Conservation (phyloP, 2,113 vertebrate genomes). For the Rhineura floridana region DNA sequence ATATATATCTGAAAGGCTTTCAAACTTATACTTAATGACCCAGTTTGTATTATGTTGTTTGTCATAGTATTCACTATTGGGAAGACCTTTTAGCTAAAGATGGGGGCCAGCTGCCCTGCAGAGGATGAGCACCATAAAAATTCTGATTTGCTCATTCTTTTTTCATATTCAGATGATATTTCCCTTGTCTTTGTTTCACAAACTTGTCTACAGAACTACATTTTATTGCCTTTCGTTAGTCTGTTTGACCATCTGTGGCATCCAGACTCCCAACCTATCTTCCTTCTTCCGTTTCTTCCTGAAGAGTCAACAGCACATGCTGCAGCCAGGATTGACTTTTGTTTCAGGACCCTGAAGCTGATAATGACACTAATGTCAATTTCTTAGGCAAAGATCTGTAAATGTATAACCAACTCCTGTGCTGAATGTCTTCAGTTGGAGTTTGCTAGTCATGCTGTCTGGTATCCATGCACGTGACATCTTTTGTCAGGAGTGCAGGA, state of each 20-base stretch:
- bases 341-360: neutral
- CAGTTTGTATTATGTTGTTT: neutral
- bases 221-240: neutral
- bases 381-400: neutral
- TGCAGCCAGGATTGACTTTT: neutral
- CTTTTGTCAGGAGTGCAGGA: neutral
- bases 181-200: neutral
- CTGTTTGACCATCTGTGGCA: neutral
- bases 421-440: neutral
- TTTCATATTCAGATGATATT: neutral
- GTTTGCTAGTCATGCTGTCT: neutral
- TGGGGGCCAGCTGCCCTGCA: neutral
- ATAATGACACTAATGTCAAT: neutral
- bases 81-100: neutral
- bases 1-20: neutral
- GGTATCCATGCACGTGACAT: neutral
- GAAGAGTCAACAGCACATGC: neutral
- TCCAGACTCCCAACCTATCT: neutral
- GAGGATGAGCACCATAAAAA: neutral
- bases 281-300: neutral
- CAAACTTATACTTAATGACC: neutral
- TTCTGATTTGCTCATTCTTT: neutral
- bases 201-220: neutral
- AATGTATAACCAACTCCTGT: neutral
- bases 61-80: neutral